A percentile compares a stretch with the other conserved stretches of the same genome.
Evolutionary conservation across 2,888 invertebrate species (phyloP).

Genomic region (Linyphia triangularis): DNA sequence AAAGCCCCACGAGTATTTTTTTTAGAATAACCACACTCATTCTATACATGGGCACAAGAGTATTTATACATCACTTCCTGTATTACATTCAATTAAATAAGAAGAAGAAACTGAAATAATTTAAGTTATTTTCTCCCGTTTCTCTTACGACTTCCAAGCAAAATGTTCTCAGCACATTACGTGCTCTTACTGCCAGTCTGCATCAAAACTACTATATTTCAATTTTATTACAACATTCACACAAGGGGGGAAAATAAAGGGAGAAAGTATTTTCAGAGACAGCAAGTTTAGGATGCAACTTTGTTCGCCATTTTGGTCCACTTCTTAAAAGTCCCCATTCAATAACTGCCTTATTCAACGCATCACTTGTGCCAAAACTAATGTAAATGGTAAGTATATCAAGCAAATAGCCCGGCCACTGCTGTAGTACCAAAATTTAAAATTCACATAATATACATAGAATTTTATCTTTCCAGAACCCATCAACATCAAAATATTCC

Average conservation of each 20-base stretch:
- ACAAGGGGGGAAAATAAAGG: slow-evolving; percentile 31
- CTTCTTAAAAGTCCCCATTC: slow-evolving; percentile 44
- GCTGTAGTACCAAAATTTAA: slow-evolving; percentile 60
- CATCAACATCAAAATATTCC: slow-evolving; percentile 60
- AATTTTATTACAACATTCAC: slow-evolving; percentile 46
- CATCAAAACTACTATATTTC: slow-evolving; percentile 33
- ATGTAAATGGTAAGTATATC: slow-evolving; percentile 66
- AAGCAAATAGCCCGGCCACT: slow-evolving; percentile 72
- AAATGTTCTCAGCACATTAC: slow-evolving; percentile 45
- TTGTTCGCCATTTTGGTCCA: slow-evolving; percentile 76
- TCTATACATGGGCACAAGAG: slow-evolving; percentile 58
- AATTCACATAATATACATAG: slow-evolving; percentile 73
- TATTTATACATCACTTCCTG: slow-evolving; percentile 52
- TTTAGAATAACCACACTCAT: slow-evolving; percentile 4
- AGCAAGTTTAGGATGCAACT: slow-evolving; percentile 61
- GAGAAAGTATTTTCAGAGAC: slow-evolving; percentile 35
- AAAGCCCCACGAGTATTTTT: slow-evolving; percentile 8
- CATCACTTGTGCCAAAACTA: slow-evolving; percentile 71
- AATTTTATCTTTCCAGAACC: slow-evolving; percentile 54
- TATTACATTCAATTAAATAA: slow-evolving; percentile 58
- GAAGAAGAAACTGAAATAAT: slow-evolving; percentile 26
- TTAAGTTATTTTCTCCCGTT: slow-evolving; percentile 35
- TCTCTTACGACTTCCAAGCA: slow-evolving; percentile 45
- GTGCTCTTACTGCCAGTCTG: slow-evolving; percentile 41
- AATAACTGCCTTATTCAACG: slow-evolving; percentile 54